Conservation (phyloP, 35 echinoderm and acorn worm genomes). For the Ptychodera flava region DNA sequence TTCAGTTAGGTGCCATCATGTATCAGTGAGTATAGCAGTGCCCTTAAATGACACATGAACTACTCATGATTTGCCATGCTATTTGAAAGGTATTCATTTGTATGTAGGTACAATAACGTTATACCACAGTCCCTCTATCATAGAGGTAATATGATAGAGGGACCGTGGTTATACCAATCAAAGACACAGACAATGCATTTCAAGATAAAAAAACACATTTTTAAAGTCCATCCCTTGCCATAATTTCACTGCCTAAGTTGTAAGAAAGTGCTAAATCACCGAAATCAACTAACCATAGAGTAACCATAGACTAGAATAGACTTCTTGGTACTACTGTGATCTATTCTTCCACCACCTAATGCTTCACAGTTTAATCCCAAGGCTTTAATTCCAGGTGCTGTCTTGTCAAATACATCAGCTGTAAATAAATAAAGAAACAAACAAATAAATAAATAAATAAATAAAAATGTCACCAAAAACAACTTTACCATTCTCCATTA, state of each 20-base stretch:
- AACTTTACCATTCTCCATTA: neutral
- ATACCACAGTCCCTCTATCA: neutral
- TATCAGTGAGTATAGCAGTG: too few species aligned
- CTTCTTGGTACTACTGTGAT: slow-evolving; percentile 42
- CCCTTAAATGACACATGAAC: too few species aligned
- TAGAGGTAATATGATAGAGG: neutral
- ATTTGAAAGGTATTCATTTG: too few species aligned
- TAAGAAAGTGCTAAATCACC: neutral
- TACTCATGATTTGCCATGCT: too few species aligned
- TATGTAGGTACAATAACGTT: neutral
- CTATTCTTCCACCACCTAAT: slow-evolving; percentile 73
- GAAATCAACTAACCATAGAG: slow-evolving; percentile 58
- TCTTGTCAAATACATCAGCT: slow-evolving; percentile 75
- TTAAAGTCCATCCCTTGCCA: too few species aligned
- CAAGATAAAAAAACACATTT: too few species aligned
- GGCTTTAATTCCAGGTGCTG: slow-evolving; percentile 17
- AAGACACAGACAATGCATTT: neutral
- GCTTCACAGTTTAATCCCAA: slow-evolving; percentile 36
- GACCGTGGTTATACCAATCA: neutral
- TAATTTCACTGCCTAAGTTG: too few species aligned
- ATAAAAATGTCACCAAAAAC: neutral
- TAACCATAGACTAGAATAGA: slow-evolving; percentile 77
- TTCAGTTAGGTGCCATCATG: too few species aligned
- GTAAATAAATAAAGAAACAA: slow-evolving; percentile 12
- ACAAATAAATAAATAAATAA: slow-evolving; percentile 3